Evolutionary conservation across 2,113 vertebrate genomes (phyloP).

Genomic region (Myotis lucifugus): DNA sequence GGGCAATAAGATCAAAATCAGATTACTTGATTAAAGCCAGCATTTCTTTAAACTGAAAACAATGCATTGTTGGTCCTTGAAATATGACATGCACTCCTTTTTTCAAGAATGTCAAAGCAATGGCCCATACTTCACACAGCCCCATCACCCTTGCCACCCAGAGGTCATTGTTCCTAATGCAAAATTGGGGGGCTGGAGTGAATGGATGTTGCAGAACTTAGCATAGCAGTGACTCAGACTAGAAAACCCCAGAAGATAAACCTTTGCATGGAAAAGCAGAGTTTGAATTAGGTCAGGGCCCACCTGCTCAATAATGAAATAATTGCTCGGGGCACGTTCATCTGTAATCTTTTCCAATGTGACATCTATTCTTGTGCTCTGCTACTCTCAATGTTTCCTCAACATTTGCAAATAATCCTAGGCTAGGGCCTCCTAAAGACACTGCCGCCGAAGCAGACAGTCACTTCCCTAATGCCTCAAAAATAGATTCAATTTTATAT

Average conservation of each 20-base stretch:
- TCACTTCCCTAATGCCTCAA: constrained; percentile 77
- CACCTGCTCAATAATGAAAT: constrained; percentile 74
- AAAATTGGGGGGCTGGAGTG: not conserved
- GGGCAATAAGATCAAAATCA: constrained; percentile 76
- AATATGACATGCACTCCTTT: not conserved
- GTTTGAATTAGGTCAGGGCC: constrained; percentile 45
- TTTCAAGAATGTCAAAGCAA: constrained; percentile 26
- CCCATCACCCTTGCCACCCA: not conserved
- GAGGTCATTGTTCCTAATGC: not conserved
- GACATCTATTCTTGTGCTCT: constrained; percentile 68
- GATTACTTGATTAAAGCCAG: constrained; percentile 79
- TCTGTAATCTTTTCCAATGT: constrained; percentile 68
- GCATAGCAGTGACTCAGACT: constrained; percentile 33
- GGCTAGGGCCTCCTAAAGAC: constrained; percentile 76
- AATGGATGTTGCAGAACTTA: constrained; percentile 3
- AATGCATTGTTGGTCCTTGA: constrained; percentile 70
- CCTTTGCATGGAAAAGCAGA: not conserved
- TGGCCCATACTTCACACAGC: not conserved
- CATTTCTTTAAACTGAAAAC: constrained; percentile 77
- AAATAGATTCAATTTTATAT: constrained; percentile 82
- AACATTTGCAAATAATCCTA: constrained; percentile 79
- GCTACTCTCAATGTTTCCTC: constrained; percentile 54
- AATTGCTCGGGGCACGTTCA: constrained; percentile 70
- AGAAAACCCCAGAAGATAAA: constrained; percentile 57
- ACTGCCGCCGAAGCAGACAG: constrained; percentile 73